Evolutionary conservation across 2,888 invertebrate genomes (phyloP), one percentile per base, ranked within the genome.

Genomic region (Meiosimyza decipiens): DNA sequence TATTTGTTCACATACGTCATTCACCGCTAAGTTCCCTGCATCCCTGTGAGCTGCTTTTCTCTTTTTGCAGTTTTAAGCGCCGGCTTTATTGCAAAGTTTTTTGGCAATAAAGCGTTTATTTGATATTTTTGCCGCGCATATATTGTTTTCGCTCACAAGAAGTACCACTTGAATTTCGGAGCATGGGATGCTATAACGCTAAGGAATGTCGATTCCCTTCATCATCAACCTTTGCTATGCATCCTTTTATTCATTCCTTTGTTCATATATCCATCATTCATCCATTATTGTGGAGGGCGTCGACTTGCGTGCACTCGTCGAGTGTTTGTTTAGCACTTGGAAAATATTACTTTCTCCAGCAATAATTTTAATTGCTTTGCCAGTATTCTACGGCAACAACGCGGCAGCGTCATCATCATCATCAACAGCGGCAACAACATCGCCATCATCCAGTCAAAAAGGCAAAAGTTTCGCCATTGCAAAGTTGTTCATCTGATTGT

Each of bases 351-450:
- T 82, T 83, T 81, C 78, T 73, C 79, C 51, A 76, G 79, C 80
- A 80, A 80, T 83, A 83, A 83, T 82, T 82, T 83, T 82, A 83
- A 83, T 83, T 83, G 82, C 83, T 83, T 83, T 82, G 77, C 76
- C 78, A 78, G 77, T 76, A 74, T 74, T 63, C 62, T 49, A 28
- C 16, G 40, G n/a, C 47, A 47, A 16, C 40, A 15, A 51, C 11
- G 51, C 49, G 15, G 22, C 11, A 63, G 51, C 6, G 28, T 50
- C 64, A 16, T 49, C 47, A 49, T n/a, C 11, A 47, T 47, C 40
- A 13, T 4, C 6, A 18, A n/a, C 50, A 18, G 22, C 49, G 6
- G 18, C 22, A 15, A 28, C 57, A 57, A n/a, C 65, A 40, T 40
- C 40, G 1, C 9, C 40, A 40, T 40, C 40, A 40, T 7, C 40